Evolutionary conservation across 2,888 invertebrate species (phyloP).

Genomic region (Rugalucina vietnamica): DNA sequence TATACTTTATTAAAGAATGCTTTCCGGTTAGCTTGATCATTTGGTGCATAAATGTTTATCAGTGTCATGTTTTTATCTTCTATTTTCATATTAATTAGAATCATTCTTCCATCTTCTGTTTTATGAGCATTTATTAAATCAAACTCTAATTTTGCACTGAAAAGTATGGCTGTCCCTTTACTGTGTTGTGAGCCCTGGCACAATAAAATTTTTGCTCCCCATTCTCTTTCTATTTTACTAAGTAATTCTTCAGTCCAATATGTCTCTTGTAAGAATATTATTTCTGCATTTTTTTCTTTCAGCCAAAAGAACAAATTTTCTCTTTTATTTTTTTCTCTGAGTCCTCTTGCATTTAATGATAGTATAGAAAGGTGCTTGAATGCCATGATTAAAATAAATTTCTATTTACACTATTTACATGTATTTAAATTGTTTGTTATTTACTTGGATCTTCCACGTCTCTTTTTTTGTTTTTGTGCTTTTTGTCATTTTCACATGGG

Average conservation of each 20-base stretch:
- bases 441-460: too few relatives aligned
- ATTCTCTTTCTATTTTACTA: background rate
- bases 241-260: background rate
- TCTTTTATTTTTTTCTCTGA: background rate
- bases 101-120: background rate
- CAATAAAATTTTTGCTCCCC: background rate
- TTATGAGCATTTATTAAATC: background rate
- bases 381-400: too few relatives aligned
- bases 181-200: background rate
- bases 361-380: too few relatives aligned
- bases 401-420: too few relatives aligned
- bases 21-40: background rate
- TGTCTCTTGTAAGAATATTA: background rate
- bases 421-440: too few relatives aligned
- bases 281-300: background rate
- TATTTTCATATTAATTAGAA: background rate
- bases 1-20: background rate
- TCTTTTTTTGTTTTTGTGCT: too few relatives aligned
- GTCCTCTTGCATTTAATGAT: background rate
- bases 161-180: background rate
- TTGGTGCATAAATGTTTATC: background rate
- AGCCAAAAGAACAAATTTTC: background rate
- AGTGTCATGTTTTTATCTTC: background rate
- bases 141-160: background rate
- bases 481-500: too few relatives aligned